Percentiles rank a stretch among this genome's conserved stretches.
phyloP scores from a whole-genome alignment of 2,888 invertebrate species.

The Timandra comae region DNA sequence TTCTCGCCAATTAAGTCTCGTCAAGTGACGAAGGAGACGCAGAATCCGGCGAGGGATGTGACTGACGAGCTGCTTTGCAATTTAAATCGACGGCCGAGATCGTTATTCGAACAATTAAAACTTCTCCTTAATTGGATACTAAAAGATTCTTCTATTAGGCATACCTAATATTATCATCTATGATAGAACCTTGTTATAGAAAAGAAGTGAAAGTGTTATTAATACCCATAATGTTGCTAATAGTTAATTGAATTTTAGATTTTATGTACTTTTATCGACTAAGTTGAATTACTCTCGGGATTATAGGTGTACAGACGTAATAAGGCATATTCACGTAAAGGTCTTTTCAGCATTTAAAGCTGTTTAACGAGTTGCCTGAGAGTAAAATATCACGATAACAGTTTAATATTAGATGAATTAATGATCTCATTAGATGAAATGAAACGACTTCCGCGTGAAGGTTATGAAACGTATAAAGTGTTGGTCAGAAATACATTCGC shows the following conservation, averaged over 20 bases:
- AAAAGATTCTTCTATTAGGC: constrained; percentile 30
- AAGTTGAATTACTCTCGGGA: too few species aligned
- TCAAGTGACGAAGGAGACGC: constrained; percentile 26
- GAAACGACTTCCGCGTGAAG: too few species aligned
- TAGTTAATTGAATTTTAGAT: background rate
- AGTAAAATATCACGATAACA: too few species aligned
- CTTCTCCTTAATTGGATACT: constrained; percentile 38
- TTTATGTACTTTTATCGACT: constrained; percentile 1
- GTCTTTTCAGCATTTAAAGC: too few species aligned
- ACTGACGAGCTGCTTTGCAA: constrained; percentile 48
- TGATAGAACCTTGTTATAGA: background rate
- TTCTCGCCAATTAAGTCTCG: constrained; percentile 44
- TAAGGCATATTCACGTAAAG: too few species aligned
- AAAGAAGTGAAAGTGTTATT: constrained; percentile 2
- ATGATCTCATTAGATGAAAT: too few species aligned
- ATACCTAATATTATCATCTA: too few species aligned
- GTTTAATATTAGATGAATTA: too few species aligned
- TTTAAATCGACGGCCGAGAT: constrained; percentile 52
- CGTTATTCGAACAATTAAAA: constrained; percentile 45
- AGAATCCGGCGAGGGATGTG: constrained; percentile 36
- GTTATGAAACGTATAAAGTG: too few species aligned
- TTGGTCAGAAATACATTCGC: too few species aligned
- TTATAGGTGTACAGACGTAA: too few species aligned
- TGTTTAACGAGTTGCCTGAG: too few species aligned
- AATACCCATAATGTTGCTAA: constrained; percentile 2